Evolutionary conservation across 2,888 invertebrate species (phyloP), one percentile per base, ranked within the genome.

Genomic region (Ophion obscuratus): DNA sequence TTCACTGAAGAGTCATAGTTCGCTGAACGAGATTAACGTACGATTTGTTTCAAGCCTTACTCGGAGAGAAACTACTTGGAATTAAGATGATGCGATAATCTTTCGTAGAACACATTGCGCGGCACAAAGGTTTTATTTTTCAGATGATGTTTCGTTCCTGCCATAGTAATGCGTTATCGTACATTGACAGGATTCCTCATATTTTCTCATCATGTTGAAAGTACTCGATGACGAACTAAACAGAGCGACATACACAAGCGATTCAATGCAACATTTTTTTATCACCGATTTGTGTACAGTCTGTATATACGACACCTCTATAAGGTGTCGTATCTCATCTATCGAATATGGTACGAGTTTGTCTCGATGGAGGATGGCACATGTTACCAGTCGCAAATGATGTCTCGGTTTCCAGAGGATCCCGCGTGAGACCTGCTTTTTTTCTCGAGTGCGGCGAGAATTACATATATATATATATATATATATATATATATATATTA

Each of bases 1-100:
- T 68, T 84, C 87, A 87, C 84, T 62, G 74, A 59, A 84, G 75
- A 75, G 83, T 82, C 84, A 87, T 83, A 83, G 47, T 83, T 78
- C 61, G 73, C 78, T 20, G 66, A 67, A 83, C 64, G 66, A 79
- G 36, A 40, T 83, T 64, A 79, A 68, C 79, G 31, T 61, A 20
- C 74, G n/a, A 70, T 81, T 59, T 14, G 11, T 59, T 74, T 57
- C 47, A 67, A 31, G 53, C 11, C 31, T 44, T 53, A 47, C 31
- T 47, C 44, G 66, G 17, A 11, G 24, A 9, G 44, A 44, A 53
- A 53, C 24, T 47, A 53, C 24, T 40, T 66, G 47, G 7, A 20
- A 31, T 24, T 40, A 77, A 11, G 53, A 62, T 61, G n/a, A 44
- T 57, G 47, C 64, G 47, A 67, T 44, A 79, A 71, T 75, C 57